A percentile compares a stretch with the other conserved stretches of the same genome.
Conservation (phyloP, 2,113 vertebrate species). For the Trogon surrucura region DNA sequence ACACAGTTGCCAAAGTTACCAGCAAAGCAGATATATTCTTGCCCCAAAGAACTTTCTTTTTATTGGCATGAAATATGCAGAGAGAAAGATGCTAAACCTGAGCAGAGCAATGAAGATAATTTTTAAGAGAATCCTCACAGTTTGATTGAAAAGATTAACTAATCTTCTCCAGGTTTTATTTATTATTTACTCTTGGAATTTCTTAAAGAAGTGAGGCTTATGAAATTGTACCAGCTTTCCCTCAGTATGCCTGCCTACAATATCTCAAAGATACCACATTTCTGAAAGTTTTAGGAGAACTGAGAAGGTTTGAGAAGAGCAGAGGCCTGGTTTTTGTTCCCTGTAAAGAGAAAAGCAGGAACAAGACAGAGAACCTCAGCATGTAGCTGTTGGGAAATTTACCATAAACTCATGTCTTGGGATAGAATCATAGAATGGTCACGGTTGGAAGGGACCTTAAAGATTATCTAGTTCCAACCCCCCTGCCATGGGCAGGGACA, state of each 20-base stretch:
- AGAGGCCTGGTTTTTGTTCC: not conserved
- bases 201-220: not conserved
- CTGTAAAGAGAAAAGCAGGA: not conserved
- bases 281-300: not conserved
- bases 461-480: too few species aligned
- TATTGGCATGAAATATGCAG: not conserved
- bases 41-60: not conserved
- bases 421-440: not conserved
- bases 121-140: not conserved
- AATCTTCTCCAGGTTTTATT: not conserved
- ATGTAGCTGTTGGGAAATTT: not conserved
- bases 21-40: not conserved
- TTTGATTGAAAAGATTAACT: not conserved
- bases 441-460: too few species aligned
- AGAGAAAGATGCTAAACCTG: not conserved
- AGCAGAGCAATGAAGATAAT: not conserved
- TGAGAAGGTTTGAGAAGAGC: not conserved
- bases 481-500: too few species aligned
- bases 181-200: not conserved
- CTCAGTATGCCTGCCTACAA: not conserved
- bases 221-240: not conserved
- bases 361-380: not conserved
- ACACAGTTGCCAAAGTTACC: not conserved
- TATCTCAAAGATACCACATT: not conserved
- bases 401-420: not conserved